Evolutionary conservation across 2,113 vertebrate genomes (phyloP).

Genomic region (Empidonax traillii): DNA sequence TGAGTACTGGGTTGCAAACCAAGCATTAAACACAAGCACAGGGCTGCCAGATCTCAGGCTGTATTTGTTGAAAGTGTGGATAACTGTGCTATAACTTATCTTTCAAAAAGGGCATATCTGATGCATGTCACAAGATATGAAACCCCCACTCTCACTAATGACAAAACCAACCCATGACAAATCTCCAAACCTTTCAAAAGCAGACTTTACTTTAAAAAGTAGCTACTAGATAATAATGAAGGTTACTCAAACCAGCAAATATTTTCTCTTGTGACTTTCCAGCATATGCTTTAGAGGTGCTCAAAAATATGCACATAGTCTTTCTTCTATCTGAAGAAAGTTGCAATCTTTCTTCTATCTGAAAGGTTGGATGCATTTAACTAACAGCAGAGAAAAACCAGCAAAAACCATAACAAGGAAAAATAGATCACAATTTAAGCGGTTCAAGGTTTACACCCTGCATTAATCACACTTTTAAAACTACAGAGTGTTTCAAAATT

Average conservation of each 20-base stretch:
- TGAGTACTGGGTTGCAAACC: background rate
- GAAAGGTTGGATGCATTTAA: background rate
- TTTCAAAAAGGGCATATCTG: background rate
- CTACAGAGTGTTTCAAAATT: background rate
- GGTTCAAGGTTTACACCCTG: background rate
- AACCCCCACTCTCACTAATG: background rate
- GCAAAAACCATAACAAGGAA: background rate
- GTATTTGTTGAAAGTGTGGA: background rate
- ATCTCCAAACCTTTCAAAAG: background rate
- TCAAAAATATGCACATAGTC: background rate
- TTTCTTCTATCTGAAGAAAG: background rate
- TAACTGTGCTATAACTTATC: background rate
- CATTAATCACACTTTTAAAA: background rate
- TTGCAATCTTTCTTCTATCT: background rate
- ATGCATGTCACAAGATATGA: background rate
- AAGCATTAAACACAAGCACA: background rate
- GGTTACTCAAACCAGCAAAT: background rate
- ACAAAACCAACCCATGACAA: background rate
- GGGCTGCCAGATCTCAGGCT: background rate
- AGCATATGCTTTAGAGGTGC: background rate
- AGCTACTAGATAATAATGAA: background rate
- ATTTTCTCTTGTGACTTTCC: background rate
- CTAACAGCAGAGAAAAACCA: background rate
- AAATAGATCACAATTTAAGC: background rate
- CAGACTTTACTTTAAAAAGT: background rate